Percentiles rank a stretch among this genome's conserved stretches.
Evolutionary conservation across 1,140 invertebrate species (phyloP).

Genomic region (Drosophila tani): DNA sequence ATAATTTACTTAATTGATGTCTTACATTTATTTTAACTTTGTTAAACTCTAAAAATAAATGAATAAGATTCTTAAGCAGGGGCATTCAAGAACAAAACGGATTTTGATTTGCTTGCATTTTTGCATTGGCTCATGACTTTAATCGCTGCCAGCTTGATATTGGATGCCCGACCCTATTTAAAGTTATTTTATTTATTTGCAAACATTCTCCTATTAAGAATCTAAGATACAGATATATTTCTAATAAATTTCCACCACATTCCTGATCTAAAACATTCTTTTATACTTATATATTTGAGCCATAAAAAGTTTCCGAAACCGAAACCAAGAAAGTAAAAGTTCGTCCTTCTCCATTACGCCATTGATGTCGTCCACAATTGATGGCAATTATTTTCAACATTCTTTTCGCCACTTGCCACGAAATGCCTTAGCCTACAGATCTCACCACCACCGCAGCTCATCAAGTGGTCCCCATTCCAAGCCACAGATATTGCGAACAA

Average conservation of each 20-base stretch:
- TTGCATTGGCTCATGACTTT: too few species aligned
- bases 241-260: not conserved
- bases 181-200: too few species aligned
- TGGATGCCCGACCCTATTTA: too few species aligned
- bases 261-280: constrained; percentile 9
- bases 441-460: constrained; percentile 34
- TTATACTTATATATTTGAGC: not conserved
- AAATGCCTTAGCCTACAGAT: constrained; percentile 22
- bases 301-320: constrained; percentile 1
- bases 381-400: constrained; percentile 41
- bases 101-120: too few species aligned
- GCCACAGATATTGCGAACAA: constrained; percentile 6
- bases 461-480: constrained; percentile 37
- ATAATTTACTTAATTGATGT: too few species aligned
- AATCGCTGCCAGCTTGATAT: too few species aligned
- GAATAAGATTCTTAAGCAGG: too few species aligned
- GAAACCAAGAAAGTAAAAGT: constrained; percentile 1
- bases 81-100: too few species aligned
- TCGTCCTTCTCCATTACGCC: constrained; percentile 7
- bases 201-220: not conserved
- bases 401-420: constrained; percentile 40
- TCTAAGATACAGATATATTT: not conserved
- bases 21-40: too few species aligned
- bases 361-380: constrained; percentile 39
- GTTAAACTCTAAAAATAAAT: too few species aligned